Percentiles rank a stretch among this genome's conserved stretches.
Evolutionary conservation across 1,140 invertebrate species (phyloP).

Genomic region (Mactra quadrangularis): DNA sequence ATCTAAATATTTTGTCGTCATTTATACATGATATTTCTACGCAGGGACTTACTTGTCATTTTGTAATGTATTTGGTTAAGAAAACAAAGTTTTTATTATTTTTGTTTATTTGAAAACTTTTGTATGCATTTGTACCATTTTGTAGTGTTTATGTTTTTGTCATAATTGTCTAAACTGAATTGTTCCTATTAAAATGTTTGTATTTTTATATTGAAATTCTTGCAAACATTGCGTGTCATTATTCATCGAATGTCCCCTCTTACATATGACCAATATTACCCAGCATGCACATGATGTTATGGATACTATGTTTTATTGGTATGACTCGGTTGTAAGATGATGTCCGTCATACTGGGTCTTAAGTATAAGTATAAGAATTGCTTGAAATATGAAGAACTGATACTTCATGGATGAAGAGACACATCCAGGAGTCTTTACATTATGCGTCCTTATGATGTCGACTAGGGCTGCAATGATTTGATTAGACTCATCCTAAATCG

Average conservation of each 20-base stretch:
- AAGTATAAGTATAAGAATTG: neutral
- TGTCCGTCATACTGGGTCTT: no score
- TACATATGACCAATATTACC: neutral
- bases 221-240: conserved; percentile 9
- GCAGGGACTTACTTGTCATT: conserved; percentile 26
- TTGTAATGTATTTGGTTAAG: conserved; percentile 26
- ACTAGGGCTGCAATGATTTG: no score
- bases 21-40: conserved; percentile 21
- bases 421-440: no score
- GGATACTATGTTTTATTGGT: neutral
- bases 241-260: neutral
- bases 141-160: no score
- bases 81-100: conserved; percentile 8
- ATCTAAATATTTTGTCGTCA: no score
- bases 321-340: neutral
- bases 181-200: neutral
- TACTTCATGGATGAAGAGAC: no score
- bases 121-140: conserved; percentile 26
- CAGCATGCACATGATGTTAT: neutral
- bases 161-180: no score
- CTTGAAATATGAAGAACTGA: conserved; percentile 3
- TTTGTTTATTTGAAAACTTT: conserved; percentile 2
- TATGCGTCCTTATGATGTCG: no score
- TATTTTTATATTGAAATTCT: neutral
- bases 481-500: no score